Evolutionary conservation across 1,140 invertebrate species (phyloP).

Genomic region (Aradophagus sp.): DNA sequence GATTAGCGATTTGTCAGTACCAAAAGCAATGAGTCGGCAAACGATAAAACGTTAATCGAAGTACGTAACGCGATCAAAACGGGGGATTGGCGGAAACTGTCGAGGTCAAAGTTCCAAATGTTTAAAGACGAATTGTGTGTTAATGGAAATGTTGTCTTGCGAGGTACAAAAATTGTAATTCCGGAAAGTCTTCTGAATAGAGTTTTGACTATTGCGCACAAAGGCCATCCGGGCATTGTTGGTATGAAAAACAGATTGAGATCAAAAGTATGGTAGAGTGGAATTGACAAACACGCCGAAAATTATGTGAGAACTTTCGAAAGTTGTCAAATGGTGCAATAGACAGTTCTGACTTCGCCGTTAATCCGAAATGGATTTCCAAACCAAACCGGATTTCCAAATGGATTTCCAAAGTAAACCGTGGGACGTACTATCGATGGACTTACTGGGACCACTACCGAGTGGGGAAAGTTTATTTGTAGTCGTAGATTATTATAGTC

Average conservation of each 20-base stretch:
- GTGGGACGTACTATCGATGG: constrained; percentile 26
- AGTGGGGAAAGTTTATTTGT: too few species aligned
- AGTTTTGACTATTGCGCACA: constrained; percentile 66
- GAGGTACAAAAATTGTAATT: constrained; percentile 47
- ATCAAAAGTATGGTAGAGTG: constrained; percentile 76
- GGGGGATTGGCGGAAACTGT: constrained; percentile 5
- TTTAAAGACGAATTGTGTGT: constrained; percentile 42
- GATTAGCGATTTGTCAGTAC: too few species aligned
- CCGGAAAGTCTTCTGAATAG: constrained; percentile 38
- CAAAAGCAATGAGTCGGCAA: too few species aligned
- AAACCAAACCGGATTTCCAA: too few species aligned
- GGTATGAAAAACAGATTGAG: constrained; percentile 76
- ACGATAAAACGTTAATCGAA: constrained; percentile 3
- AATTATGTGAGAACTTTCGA: constrained; percentile 68
- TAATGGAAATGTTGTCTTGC: constrained; percentile 28
- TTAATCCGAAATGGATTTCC: constrained; percentile 25
- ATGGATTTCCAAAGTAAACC: too few species aligned
- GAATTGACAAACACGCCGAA: constrained; percentile 73
- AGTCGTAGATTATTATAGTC: too few species aligned
- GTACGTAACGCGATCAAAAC: constrained; percentile 20
- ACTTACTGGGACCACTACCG: constrained; percentile 30
- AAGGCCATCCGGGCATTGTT: constrained; percentile 74
- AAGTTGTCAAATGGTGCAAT: constrained; percentile 66
- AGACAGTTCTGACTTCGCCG: constrained; percentile 16
- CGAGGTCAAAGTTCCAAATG: constrained; percentile 14